These are phyloP conservation scores for Aythya fuligula DNA, from an alignment of 2,797 vertebrate genomes.

Conservation along the genomic window DNA sequence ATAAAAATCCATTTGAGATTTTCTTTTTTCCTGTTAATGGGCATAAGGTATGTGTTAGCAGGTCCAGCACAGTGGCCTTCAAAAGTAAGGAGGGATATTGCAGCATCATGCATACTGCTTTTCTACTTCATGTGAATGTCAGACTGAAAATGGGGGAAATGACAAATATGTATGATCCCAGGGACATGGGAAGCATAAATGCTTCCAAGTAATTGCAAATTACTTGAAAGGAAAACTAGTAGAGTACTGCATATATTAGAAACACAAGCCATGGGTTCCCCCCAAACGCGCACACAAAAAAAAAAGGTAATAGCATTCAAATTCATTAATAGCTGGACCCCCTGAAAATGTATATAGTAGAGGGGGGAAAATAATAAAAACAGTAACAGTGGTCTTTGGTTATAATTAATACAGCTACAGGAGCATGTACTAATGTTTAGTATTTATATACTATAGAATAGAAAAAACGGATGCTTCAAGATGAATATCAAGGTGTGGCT, in stretches of 20 bases:
- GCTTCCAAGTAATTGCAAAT: no score
- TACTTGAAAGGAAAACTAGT: background rate
- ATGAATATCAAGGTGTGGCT: background rate
- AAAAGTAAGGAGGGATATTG: background rate
- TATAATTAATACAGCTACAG: background rate
- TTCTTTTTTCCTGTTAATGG: background rate
- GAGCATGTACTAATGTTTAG: background rate
- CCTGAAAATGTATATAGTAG: background rate
- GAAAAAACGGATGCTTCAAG: background rate
- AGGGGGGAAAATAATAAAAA: background rate
- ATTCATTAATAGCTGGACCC: background rate
- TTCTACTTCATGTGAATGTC: background rate
- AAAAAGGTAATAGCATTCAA: background rate
- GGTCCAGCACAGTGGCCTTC: background rate
- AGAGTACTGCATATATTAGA: background rate
- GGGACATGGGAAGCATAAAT: background rate
- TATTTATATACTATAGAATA: background rate
- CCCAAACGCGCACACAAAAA: background rate
- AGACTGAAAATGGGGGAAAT: background rate
- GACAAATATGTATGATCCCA: background rate
- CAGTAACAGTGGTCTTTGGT: background rate
- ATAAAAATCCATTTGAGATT: background rate
- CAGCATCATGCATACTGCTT: background rate
- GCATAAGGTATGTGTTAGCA: background rate
- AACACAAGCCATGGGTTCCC: background rate